Conservation (phyloP, 2,888 invertebrate species). For the Galeopsomyia nigrocyanea region DNA sequence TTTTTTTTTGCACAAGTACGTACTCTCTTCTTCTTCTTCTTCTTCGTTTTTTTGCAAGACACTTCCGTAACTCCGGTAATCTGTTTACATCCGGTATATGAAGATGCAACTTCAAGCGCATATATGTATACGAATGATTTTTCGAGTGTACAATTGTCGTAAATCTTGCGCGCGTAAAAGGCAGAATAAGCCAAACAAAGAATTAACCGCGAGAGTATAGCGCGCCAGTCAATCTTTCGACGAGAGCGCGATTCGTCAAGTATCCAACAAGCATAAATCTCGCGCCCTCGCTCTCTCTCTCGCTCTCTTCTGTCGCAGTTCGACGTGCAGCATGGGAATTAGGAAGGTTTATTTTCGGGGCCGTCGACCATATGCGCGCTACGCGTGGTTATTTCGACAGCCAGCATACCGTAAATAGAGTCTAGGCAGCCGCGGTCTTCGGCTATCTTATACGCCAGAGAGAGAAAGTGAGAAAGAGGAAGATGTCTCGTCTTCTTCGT, state of each 20-base stretch:
- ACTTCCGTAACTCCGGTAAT: slow-evolving; percentile 11
- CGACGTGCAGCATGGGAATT: slow-evolving; percentile 63
- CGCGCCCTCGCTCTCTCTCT: slow-evolving; percentile 8
- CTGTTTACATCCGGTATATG: too few relatives aligned
- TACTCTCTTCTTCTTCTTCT: slow-evolving; percentile 40
- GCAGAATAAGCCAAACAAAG: slow-evolving; percentile 40
- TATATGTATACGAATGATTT: slow-evolving; percentile 43
- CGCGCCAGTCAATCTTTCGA: slow-evolving; percentile 41
- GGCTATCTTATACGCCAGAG: neutral
- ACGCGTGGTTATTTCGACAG: slow-evolving; percentile 64
- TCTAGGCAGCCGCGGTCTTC: slow-evolving; percentile 18
- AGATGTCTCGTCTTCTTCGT: slow-evolving; percentile 28
- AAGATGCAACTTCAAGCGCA: slow-evolving; percentile 31
- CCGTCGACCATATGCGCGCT: slow-evolving; percentile 64
- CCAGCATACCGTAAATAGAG: slow-evolving; percentile 48
- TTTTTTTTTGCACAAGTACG: slow-evolving; percentile 33
- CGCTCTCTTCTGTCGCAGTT: slow-evolving; percentile 39
- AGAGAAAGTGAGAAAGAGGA: slow-evolving; percentile 23
- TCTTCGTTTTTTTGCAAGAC: slow-evolving; percentile 19
- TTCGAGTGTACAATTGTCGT: slow-evolving; percentile 42
- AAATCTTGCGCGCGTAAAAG: slow-evolving; percentile 37
- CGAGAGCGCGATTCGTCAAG: slow-evolving; percentile 44
- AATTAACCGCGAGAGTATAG: slow-evolving; percentile 42
- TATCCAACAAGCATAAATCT: slow-evolving; percentile 47
- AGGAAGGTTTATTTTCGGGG: slow-evolving; percentile 65